These are phyloP conservation scores for Eustalomyia histrio DNA, from an alignment of 2,888 invertebrate species.

Conservation along the genomic window DNA sequence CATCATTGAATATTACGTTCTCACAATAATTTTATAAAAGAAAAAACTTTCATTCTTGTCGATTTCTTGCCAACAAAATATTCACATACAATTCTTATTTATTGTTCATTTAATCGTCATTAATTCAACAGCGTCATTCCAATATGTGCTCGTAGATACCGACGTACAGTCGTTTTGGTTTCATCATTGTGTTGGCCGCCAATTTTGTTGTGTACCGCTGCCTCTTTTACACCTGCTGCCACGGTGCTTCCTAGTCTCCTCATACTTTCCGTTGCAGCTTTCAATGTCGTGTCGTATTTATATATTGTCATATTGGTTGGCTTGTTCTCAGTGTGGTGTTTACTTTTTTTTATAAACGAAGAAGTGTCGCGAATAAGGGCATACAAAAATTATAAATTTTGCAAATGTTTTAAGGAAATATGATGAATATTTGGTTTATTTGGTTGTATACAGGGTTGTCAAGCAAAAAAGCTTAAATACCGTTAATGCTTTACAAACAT, in stretches of 20 bases:
- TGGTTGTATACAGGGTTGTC: too few relatives aligned
- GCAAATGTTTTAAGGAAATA: too few relatives aligned
- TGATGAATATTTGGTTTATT: too few relatives aligned
- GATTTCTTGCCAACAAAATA: slow-evolving; percentile 56
- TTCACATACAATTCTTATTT: slow-evolving; percentile 14
- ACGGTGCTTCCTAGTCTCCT: neutral
- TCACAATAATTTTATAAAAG: neutral
- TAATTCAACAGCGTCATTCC: slow-evolving; percentile 53
- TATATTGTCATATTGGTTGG: slow-evolving; percentile 38
- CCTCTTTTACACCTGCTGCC: slow-evolving; percentile 35
- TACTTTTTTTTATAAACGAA: slow-evolving; percentile 27
- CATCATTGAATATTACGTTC: neutral
- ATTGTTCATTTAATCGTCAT: slow-evolving; percentile 52
- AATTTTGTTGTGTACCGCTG: slow-evolving; percentile 9
- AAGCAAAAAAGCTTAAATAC: too few relatives aligned
- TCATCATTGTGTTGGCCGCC: slow-evolving; percentile 33
- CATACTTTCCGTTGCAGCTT: slow-evolving; percentile 16
- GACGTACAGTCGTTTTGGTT: slow-evolving; percentile 14
- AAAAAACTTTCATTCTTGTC: slow-evolving; percentile 52
- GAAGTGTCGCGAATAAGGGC: too few relatives aligned
- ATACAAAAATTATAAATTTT: too few relatives aligned
- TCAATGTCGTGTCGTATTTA: slow-evolving; percentile 41
- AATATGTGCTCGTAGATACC: neutral
- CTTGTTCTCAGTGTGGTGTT: slow-evolving; percentile 14
- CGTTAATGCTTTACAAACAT: too few relatives aligned